Evolutionary conservation across 2,888 invertebrate genomes (phyloP).

Genomic region (Pediacus dermestoides): DNA sequence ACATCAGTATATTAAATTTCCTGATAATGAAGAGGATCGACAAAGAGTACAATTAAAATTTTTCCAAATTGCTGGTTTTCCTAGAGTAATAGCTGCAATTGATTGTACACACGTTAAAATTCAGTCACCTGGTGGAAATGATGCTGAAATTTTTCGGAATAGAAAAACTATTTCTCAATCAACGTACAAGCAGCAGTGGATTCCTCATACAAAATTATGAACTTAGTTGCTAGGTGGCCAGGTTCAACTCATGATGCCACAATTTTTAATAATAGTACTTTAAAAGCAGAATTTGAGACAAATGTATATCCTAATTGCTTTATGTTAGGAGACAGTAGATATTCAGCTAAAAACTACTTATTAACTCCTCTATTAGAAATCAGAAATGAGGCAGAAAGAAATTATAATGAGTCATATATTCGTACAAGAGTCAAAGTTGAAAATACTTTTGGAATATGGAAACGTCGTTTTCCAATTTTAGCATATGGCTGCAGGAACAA

Average conservation of each 20-base stretch:
- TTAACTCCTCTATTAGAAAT: conserved; percentile 21
- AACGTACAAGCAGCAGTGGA: conserved; percentile 27
- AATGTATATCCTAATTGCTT: conserved; percentile 1
- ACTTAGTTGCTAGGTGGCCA: conserved; percentile 11
- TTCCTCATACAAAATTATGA: conserved; percentile 18
- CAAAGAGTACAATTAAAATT: too few relatives aligned
- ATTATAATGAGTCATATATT: conserved; percentile 20
- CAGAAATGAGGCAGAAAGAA: conserved; percentile 11
- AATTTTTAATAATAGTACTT: conserved; percentile 4
- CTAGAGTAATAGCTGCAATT: background rate
- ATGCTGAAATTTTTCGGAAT: conserved; percentile 24
- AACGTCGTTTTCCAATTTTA: conserved; percentile 19
- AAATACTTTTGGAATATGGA: conserved; percentile 19
- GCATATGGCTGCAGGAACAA: conserved; percentile 1
- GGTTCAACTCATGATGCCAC: conserved; percentile 5
- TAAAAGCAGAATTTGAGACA: conserved; percentile 4
- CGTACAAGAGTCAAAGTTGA: conserved; percentile 18
- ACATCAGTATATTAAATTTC: background rate
- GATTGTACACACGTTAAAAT: conserved; percentile 1
- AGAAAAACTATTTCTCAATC: conserved; percentile 27
- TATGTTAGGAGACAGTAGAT: conserved; percentile 9
- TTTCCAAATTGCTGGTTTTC: conserved; percentile 1
- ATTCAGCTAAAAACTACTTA: conserved; percentile 12
- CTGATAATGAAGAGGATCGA: too few relatives aligned
- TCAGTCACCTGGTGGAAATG: conserved; percentile 15